Base-by-base conservation (phyloP, 2,113 vertebrate species). In the Acanthochromis polyacanthus region DNA sequence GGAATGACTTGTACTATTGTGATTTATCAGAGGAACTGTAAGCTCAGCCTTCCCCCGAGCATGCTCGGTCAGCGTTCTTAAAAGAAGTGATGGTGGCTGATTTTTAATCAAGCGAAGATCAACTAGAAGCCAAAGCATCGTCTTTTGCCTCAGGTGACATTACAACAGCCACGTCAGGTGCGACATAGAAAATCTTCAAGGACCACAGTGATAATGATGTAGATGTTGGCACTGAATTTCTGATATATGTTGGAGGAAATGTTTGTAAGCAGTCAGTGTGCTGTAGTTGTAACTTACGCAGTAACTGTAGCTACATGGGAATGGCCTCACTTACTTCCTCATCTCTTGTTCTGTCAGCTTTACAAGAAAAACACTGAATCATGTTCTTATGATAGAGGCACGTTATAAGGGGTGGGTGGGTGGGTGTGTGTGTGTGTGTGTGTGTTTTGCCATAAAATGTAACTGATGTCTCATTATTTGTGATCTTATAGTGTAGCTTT, bases 211-310 rank as follows among this genome's bases (percentile, higher is more conserved):
- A 48, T 48, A 48, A 1, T 17, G 46, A 48, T 43, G 7, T 20
- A 51, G 48, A n/a, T 46, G 17, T 3, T 50, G 23, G 0, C 48
- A 46, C 22, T 7, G 5, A 20, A 22, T 30, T 1, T 59, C 1
- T 59, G 45, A 48, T 28, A 17, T 16, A 32, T 36, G 19, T 48
- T 46, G 5, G 0, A 1, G 50, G 16, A 52, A 61, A 25, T 9
- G 0, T 65, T 4, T 30, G 3, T 64, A 10, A 10, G 12, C 8
- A 2, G 19, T 20, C 16, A 23, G 46, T 0, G 45, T 46, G 63
- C 3, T 10, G 32, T 9, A 36, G 32, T 8, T 64, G 0, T 0
- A 53, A 5, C 15, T 30, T 4, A 38, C 0, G 0, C 25, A 32
- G 52, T 14, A 32, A 3, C 10, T 63, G 60, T 71, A 69, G 20